Base-by-base conservation (phyloP, 2,888 invertebrate genomes). In the Merodon equestris region DNA sequence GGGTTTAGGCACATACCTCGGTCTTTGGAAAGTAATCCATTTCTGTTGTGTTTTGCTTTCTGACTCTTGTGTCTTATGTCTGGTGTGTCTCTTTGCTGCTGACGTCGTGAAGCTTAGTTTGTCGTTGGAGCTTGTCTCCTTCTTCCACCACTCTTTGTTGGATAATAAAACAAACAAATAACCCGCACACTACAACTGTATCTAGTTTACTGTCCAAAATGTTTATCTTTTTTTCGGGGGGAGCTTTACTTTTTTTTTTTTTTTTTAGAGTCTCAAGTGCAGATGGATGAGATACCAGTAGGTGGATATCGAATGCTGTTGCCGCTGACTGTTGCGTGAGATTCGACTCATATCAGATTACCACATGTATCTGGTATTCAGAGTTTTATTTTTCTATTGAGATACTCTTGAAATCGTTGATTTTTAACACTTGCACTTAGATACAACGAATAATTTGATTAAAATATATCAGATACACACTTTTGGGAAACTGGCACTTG, bases 11-110 rank as follows among this genome's bases (percentile, higher is more conserved):
- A n/a, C n/a, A n/a, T n/a, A 79, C 79, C 79, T 79, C 79, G 60
- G 68, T 79, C 64, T 79, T 79, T 51, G 73, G 79, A 79, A 79
- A 79, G 79, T 79, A 79, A 79, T 79, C 79, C 79, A 79, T 79
- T 73, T 79, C 58, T 68, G 64, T 63, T 56, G 63, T 68, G 27
- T 54, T 76, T 42, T 70, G 50, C 44, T 53, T 54, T 34, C 34
- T 27, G 2, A 27, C 7, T 66, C 47, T 50, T 38, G 17, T 10
- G 56, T 19, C 50, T 34, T 36, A 27, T 4, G 27, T 61, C 19
- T 61, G 14, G 50, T 44, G 64, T 64, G 50, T 53, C 50, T 27
- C 50, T 45, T 15, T 40, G 44, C 1, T 34, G 9, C 44, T 27
- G 7, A n/a, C n/a, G n/a, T 36, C 36, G 36, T 53, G n/a, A 44